Base-by-base conservation (phyloP, 2,888 invertebrate genomes). In the Athripsodes cinereus region DNA sequence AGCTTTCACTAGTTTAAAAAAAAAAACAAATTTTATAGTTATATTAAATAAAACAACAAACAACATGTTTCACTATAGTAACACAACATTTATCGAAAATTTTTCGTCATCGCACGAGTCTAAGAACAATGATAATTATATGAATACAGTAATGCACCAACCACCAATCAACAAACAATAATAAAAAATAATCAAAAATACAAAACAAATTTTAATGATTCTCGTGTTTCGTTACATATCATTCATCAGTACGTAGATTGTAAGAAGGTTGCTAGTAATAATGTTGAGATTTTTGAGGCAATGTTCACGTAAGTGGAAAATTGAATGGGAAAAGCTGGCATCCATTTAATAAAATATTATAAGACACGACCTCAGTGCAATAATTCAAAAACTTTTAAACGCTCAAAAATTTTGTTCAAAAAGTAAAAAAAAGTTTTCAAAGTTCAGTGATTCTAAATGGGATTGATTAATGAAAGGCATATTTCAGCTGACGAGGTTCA, bases 101-200 rank as follows among this genome's bases (percentile, higher is more conserved):
- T 8, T 31, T 69, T 67, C 67, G 66, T 64, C 65, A 63, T 63
- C 57, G 56, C 63, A 65, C 64, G 57, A 58, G 63, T 64, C 62
- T 64, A 65, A 64, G 64, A 64, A 64, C 64, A 59, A 57, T 62
- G 13, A 40, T n/a, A n/a, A n/a, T n/a, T n/a, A n/a, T n/a, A n/a
- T n/a, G 8, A 40, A n/a, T 61, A 63, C 62, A 64, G n/a, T n/a
- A n/a, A 61, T 62, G 65, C 60, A 59, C 53, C 58, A 58, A 59
- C 54, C 58, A 63, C 60, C 59, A 40, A 40, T 40, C 13, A 59
- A 61, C 19, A 57, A n/a, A n/a, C 50, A 55, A 55, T 52, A 55
- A 55, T 53, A 8, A 47, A 16, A 46, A 47, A 47, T 47, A 8
- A 47, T 47, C 2, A 20, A 19, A 47, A 19, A 47, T 20, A 11